A percentile compares a stretch with the other conserved stretches of the same genome.
These are phyloP conservation scores for Halcyon malimbica DNA, from an alignment of 2,113 vertebrate genomes.

Conservation along the genomic window DNA sequence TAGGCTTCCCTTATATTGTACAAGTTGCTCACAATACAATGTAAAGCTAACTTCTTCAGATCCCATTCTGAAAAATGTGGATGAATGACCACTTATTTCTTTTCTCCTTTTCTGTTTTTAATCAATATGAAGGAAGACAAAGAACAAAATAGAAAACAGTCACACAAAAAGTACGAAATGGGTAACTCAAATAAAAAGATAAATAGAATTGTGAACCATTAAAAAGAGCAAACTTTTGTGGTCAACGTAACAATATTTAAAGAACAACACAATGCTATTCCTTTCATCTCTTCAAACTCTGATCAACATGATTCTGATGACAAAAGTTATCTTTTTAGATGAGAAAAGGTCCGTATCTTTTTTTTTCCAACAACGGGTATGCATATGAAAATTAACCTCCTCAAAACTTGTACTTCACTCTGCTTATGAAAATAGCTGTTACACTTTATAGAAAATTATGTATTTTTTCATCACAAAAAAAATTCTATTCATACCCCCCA, in stretches of 20 bases:
- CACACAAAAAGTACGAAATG: not conserved
- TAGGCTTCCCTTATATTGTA: not conserved
- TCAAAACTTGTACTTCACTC: not conserved
- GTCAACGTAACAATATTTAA: not conserved
- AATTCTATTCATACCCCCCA: rapidly evolving
- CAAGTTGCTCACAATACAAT: not conserved
- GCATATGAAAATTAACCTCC: not conserved
- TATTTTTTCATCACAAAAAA: not conserved
- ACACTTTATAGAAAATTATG: not conserved
- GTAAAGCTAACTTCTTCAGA: not conserved
- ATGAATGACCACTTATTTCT: not conserved
- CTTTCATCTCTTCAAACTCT: not conserved
- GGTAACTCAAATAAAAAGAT: not conserved
- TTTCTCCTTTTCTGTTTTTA: not conserved
- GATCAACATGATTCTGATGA: not conserved
- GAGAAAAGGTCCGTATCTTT: not conserved
- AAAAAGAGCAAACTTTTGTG: not conserved
- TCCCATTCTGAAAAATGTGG: not conserved
- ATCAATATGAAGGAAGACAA: not conserved
- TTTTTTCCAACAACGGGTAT: not conserved
- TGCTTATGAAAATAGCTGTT: not conserved
- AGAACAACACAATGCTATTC: not conserved
- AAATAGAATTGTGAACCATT: not conserved
- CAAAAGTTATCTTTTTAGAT: not conserved
- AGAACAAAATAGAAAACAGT: not conserved